Base-by-base conservation (phyloP, 2,113 vertebrate species). In the Mionectes macconnelli region DNA sequence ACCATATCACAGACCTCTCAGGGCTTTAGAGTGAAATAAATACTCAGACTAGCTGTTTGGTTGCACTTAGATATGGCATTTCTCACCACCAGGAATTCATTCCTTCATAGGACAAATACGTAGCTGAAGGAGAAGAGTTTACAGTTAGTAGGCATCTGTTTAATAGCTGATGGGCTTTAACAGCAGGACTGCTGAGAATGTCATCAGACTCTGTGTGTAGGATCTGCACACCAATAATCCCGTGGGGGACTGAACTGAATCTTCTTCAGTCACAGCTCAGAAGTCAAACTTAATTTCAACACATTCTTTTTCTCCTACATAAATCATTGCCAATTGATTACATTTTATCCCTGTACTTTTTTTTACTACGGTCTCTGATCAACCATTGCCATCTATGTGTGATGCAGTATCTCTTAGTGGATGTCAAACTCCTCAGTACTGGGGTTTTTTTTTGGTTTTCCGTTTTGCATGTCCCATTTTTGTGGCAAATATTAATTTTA, bases 221-320 rank as follows among this genome's bases (percentile, higher is more conserved):
- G 31, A 64, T 19, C 30, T 69, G 49, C 31, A 7, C 27, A 60
- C 9, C 19, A 87, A 2, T 35, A 42, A 30, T 31, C 4, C 14
- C 4, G 2, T 3, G 0, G 4, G 10, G 7, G 3, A 68, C n/a
- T 25, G 22, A 44, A 6, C 5, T 52, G 13, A 10, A 18, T 62
- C 16, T 59, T 84, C 22, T 63, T 52, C 63, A 57, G 12, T 37
- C 25, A 17, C 22, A 86, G n/a, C 22, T 86, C 40, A 57, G 37
- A 73, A 91, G 10, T 42, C 45, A 80, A 55, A 80, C 69, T 75
- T 8, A 31, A n/a, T 69, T 70, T 59, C 31, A 78, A 63, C 2
- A 20, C 4, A 37, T 64, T 62, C 1, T 35, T 85, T 82, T 93
- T 57, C 17, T 87, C 78, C 33, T 72, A 10, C 12, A 60, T 57